phyloP scores from a whole-genome alignment of 2,888 invertebrate species.

The Pomacea canaliculata region DNA sequence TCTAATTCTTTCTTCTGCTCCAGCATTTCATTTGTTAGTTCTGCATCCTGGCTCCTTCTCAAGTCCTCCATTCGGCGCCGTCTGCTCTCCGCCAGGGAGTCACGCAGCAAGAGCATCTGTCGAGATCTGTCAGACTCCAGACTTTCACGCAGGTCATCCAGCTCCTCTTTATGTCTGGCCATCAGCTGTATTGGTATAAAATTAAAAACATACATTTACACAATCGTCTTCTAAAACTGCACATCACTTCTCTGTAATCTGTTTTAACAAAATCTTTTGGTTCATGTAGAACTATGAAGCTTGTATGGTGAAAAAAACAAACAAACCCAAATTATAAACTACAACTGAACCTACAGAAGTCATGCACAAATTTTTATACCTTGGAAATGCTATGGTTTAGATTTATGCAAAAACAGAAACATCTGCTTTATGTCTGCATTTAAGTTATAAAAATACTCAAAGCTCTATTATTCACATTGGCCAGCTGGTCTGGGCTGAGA shows the following conservation, averaged over 20 bases:
- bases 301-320: too few species aligned
- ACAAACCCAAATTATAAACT: too few species aligned
- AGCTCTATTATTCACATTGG: slow-evolving; percentile 37
- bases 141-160: slow-evolving; percentile 54
- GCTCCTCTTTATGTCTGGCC: slow-evolving; percentile 61
- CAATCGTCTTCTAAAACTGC: too few species aligned
- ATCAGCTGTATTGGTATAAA: slow-evolving; percentile 50
- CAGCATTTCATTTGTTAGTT: slow-evolving; percentile 62
- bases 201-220: neutral
- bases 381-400: too few species aligned
- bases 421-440: neutral
- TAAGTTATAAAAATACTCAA: neutral
- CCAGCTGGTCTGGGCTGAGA: slow-evolving; percentile 58
- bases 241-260: too few species aligned
- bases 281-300: too few species aligned
- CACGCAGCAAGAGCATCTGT: slow-evolving; percentile 54
- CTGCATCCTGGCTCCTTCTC: slow-evolving; percentile 62
- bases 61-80: slow-evolving; percentile 58
- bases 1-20: slow-evolving; percentile 64
- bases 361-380: too few species aligned
- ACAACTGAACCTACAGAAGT: too few species aligned
- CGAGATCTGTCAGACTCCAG: slow-evolving; percentile 57
- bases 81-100: slow-evolving; percentile 54
- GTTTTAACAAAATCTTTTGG: too few species aligned
- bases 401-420: too few species aligned